A percentile compares a stretch with the other conserved stretches of the same genome.
Conservation (phyloP, 2,888 invertebrate genomes). For the Deroplatys truncata region DNA sequence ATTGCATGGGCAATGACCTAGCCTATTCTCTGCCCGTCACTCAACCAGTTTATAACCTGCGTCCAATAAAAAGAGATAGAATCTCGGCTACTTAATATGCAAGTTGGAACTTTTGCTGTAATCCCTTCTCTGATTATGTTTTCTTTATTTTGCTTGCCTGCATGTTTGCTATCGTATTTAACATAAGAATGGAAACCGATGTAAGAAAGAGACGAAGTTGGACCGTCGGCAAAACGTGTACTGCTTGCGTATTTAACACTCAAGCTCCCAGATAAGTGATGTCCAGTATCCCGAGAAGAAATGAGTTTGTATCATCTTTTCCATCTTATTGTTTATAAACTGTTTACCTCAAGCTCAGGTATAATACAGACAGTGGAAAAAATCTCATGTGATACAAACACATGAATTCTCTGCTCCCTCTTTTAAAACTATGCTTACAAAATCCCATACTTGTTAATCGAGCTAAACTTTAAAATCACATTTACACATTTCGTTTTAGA, state of each 20-base stretch:
- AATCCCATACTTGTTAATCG: too few species aligned
- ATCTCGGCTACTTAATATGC: slow-evolving; percentile 5
- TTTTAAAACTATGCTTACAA: too few species aligned
- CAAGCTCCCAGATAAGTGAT: too few species aligned
- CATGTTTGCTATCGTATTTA: background rate
- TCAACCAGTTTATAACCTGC: background rate
- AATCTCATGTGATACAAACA: too few species aligned
- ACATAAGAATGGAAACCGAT: background rate
- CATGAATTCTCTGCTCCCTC: too few species aligned
- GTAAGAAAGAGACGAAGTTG: background rate
- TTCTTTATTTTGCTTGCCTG: background rate
- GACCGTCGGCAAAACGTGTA: background rate
- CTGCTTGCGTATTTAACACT: background rate
- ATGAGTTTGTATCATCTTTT: too few species aligned
- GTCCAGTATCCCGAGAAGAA: too few species aligned
- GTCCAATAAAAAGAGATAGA: background rate
- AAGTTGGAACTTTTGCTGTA: background rate
- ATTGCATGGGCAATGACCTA: background rate
- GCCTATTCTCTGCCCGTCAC: background rate
- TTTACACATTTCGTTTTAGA: too few species aligned
- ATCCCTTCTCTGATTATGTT: background rate
- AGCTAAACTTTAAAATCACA: too few species aligned
- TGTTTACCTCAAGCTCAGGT: too few species aligned
- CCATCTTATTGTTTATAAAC: too few species aligned
- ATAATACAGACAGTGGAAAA: too few species aligned